Conservation (phyloP, 2,113 vertebrate species). For the Nerophis ophidion region DNA sequence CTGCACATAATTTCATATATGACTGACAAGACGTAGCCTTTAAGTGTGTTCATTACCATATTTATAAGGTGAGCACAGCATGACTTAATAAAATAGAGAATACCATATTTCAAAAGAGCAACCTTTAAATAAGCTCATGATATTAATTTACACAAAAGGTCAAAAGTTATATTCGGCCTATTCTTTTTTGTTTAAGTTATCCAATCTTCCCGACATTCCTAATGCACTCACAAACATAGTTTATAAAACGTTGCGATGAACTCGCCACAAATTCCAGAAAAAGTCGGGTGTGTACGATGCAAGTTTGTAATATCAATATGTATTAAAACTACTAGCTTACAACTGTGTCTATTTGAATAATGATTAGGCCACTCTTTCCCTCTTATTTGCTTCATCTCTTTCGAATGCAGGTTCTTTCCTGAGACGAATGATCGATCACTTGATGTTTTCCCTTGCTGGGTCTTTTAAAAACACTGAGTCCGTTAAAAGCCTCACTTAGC, state of each 20-base stretch:
- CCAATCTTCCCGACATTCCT: conserved; percentile 15
- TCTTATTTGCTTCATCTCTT: conserved; percentile 48
- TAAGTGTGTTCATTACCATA: conserved; percentile 34
- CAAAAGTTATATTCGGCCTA: conserved; percentile 14
- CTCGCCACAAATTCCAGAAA: neutral
- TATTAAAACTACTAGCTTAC: neutral
- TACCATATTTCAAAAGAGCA: conserved; percentile 22
- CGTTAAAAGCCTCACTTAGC: conserved; percentile 47
- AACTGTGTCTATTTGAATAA: conserved; percentile 57
- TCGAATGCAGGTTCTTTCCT: conserved; percentile 69
- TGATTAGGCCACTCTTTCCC: conserved; percentile 25
- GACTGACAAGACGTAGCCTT: conserved; percentile 26
- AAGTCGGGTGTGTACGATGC: no score
- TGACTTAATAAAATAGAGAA: conserved; percentile 13
- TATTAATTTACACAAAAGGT: conserved; percentile 22
- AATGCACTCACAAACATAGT: conserved; percentile 14
- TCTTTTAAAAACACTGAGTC: conserved; percentile 51
- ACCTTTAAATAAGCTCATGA: conserved; percentile 15
- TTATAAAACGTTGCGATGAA: conserved; percentile 1
- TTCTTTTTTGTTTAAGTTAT: conserved; percentile 5
- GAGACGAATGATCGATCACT: conserved; percentile 69
- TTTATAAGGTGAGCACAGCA: conserved; percentile 18
- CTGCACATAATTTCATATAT: conserved; percentile 16
- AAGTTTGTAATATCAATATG: no score
- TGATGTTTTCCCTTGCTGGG: conserved; percentile 59